Evolutionary conservation across 2,113 vertebrate genomes (phyloP).

Genomic region (Leuciscus idus): DNA sequence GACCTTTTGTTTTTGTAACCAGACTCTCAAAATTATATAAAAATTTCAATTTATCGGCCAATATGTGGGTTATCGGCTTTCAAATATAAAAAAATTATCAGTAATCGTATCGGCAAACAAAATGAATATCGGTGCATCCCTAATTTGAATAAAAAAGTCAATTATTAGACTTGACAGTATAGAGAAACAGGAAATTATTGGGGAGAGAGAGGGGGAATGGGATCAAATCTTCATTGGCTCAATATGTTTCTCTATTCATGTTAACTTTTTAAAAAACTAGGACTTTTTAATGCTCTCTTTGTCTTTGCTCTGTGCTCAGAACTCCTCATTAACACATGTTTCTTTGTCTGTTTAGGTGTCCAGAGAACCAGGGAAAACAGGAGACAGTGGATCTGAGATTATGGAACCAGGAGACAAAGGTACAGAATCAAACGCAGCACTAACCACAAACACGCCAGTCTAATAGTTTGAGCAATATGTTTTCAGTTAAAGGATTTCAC

Average conservation of each 20-base stretch:
- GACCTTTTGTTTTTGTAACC: no score
- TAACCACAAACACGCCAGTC: neutral
- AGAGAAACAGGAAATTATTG: neutral
- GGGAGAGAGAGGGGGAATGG: neutral
- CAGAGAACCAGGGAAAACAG: slow-evolving; percentile 69
- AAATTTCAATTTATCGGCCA: no score
- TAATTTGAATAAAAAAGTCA: no score
- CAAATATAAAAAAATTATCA: no score
- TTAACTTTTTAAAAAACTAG: neutral
- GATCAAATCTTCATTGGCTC: neutral
- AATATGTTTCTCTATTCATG: neutral
- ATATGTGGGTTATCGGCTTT: no score
- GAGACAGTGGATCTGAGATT: slow-evolving; percentile 75
- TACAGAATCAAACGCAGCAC: slow-evolving; percentile 10
- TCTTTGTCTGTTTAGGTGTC: slow-evolving; percentile 72
- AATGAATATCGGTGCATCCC: no score
- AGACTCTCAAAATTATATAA: no score
- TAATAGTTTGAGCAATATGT: neutral
- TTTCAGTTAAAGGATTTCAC: neutral
- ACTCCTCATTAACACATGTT: neutral
- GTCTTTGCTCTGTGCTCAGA: neutral
- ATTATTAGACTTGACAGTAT: neutral
- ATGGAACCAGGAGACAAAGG: slow-evolving; percentile 79
- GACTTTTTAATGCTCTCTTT: neutral
- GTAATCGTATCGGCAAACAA: no score